A percentile compares a stretch with the other conserved stretches of the same genome.
phyloP scores from a whole-genome alignment of 2,113 vertebrate genomes.

The Campylomormyrus tamandua region DNA sequence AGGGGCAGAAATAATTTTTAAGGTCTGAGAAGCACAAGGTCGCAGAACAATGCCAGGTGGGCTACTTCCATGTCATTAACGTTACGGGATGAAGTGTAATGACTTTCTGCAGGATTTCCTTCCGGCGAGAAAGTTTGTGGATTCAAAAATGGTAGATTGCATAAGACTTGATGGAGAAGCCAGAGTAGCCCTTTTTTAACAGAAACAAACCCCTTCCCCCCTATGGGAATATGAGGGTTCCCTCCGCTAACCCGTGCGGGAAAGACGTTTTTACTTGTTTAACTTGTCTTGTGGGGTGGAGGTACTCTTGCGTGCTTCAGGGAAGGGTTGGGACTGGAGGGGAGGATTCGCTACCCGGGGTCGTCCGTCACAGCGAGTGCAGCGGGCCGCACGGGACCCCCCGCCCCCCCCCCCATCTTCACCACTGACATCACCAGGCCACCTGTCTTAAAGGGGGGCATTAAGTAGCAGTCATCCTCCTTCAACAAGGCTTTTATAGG shows the following conservation, averaged over 20 bases:
- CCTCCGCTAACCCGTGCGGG: conserved; percentile 18
- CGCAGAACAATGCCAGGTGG: not conserved
- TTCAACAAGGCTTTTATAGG: conserved; percentile 34
- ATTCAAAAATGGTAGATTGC: conserved; percentile 1
- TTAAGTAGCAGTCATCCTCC: conserved; percentile 40
- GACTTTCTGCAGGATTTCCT: not conserved
- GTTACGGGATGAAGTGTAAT: not conserved
- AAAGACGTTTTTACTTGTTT: conserved; percentile 14
- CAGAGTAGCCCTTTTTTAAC: not conserved
- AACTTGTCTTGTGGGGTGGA: not conserved
- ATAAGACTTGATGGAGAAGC: not conserved
- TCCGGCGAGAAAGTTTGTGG: not conserved
- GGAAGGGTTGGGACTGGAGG: not conserved
- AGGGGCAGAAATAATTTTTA: not conserved
- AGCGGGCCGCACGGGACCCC: conserved; percentile 42
- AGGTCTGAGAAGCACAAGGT: not conserved
- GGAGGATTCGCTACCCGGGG: conserved; percentile 30
- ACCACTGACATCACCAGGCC: conserved; percentile 47
- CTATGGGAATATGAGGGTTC: conserved; percentile 3
- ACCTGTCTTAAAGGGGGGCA: conserved; percentile 52
- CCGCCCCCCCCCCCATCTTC: not conserved
- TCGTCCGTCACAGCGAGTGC: conserved; percentile 44
- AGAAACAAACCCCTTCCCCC: not conserved
- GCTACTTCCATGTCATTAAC: not conserved
- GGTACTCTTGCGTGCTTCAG: not conserved